Percentiles rank a stretch among this genome's conserved stretches.
phyloP scores from a whole-genome alignment of 2,113 vertebrate genomes.

The Phocoena phocoena region DNA sequence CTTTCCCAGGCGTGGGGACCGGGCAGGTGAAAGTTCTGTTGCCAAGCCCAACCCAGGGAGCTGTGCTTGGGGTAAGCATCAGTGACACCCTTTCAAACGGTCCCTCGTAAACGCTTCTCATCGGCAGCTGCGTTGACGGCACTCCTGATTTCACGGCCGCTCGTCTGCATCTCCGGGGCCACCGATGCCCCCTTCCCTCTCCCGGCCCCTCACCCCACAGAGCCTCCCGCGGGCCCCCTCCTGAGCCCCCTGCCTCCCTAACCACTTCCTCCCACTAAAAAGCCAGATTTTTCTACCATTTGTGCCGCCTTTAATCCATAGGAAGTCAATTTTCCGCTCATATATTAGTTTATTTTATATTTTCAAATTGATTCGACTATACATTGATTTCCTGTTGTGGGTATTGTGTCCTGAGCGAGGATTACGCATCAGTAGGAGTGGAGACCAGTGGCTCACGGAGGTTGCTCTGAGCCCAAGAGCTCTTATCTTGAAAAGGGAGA shows the following conservation, averaged over 20 bases:
- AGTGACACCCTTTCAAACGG: rapidly evolving
- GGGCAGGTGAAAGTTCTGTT: background rate
- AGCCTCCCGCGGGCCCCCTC: background rate
- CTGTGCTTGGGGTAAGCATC: background rate
- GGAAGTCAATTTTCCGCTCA: constrained; percentile 92
- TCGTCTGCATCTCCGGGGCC: background rate
- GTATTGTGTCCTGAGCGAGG: constrained; percentile 94
- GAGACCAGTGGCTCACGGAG: constrained; percentile 91
- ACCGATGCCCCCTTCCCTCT: no score
- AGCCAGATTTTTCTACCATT: constrained; percentile 83
- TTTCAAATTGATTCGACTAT: constrained; percentile 95
- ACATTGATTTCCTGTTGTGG: constrained; percentile 95
- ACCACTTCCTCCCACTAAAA: constrained; percentile 80
- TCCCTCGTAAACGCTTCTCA: constrained; percentile 27
- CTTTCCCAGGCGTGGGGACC: background rate
- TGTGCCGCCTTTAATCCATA: constrained; percentile 92
- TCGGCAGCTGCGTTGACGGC: constrained; percentile 14
- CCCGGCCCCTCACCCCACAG: background rate
- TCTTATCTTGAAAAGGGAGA: constrained; percentile 97
- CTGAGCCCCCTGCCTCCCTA: background rate
- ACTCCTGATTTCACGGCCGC: background rate
- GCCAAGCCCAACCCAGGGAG: background rate
- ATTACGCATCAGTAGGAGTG: constrained; percentile 96
- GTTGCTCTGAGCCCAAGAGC: constrained; percentile 88
- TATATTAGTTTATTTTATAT: constrained; percentile 96